Evolutionary conservation across 2,888 invertebrate species (phyloP).

Genomic region (Lagria hirta): DNA sequence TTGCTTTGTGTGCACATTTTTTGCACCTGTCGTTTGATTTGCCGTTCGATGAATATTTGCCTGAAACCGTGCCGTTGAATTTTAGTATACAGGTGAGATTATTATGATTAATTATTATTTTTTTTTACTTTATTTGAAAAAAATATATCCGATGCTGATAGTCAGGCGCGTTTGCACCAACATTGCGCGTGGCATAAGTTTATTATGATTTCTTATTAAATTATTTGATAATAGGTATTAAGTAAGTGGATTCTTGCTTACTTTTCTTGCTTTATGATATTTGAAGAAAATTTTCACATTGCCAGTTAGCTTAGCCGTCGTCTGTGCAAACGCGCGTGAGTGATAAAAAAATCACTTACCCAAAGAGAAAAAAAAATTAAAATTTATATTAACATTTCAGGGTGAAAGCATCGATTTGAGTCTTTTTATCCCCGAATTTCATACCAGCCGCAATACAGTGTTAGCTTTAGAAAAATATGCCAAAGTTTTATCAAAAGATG

Average conservation of each 20-base stretch:
- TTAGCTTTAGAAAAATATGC: constrained; percentile 85
- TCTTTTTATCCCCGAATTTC: constrained; percentile 88
- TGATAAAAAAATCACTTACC: no score
- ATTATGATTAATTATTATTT: constrained; percentile 2
- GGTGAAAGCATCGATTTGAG: constrained; percentile 92
- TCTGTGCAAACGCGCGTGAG: no score
- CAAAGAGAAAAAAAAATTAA: no score
- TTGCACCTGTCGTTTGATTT: constrained; percentile 92
- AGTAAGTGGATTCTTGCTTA: no score
- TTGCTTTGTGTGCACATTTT: constrained; percentile 91
- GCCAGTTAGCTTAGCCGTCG: no score
- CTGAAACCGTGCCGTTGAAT: constrained; percentile 82
- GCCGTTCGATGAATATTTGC: constrained; percentile 92
- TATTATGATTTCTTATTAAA: no score
- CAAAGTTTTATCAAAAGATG: constrained; percentile 78
- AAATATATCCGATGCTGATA: no score
- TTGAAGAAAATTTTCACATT: no score
- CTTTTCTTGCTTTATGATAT: no score
- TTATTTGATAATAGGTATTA: no score
- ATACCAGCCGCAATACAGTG: constrained; percentile 81
- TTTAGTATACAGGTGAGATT: constrained; percentile 82
- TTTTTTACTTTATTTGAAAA: constrained; percentile 3
- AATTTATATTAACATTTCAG: constrained; percentile 45
- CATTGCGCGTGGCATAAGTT: no score
- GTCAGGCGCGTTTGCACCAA: no score